Base-by-base conservation (phyloP, 2,797 vertebrate species). In the Premnoplex brunnescens region DNA sequence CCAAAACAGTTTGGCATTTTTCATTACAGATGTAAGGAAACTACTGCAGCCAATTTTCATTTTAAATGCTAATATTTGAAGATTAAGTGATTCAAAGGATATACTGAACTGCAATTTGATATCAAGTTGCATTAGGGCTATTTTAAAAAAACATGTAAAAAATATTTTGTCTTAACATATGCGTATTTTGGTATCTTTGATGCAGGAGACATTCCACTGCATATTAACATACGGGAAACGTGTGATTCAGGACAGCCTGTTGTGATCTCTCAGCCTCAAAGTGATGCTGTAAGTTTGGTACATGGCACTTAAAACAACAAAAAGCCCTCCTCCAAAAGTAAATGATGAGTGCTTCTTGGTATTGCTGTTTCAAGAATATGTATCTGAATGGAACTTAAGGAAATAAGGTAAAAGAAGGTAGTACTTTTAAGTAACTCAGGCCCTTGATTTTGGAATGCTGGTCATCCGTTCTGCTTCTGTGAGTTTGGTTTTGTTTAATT, bases 151-250 rank as follows among this genome's bases (percentile, higher is more conserved):
- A 71, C 16, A 17, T 56, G 5, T 86, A 58, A 86, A 48, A 88
- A 68, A 46, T 83, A 68, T 10, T 91, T 21, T 7, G 7, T 78
- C 32, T 85, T 96, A 71, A 92, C 23, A 34, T 94, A 28, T 88
- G 27, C 46, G 18, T 68, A 20, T 89, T 56, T 66, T 92, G 56
- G 0, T 93, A 23, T 92, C 55, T 90, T 97, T 80, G 89, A 49
- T 96, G 43, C 93, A 99, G 99, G 99, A 93, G 99, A 99, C 27
- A 48, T 99, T 95, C 99, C 99, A 55, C 98, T 99, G 32, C 99
- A 99, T 75, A 93, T 99, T 24, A 99, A 97, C 92, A 99, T 99
- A 98, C 98, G 99, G 93, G 99, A 99, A 97, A 98, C 94, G 3
- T 99, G 99, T 52, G 99, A 99, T 97, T 96, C 84, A 64, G 99